Percentiles rank a stretch among this genome's conserved stretches.
These are phyloP conservation scores for Drosophila ambigua DNA, from an alignment of 1,140 invertebrate genomes.

Conservation along the genomic window DNA sequence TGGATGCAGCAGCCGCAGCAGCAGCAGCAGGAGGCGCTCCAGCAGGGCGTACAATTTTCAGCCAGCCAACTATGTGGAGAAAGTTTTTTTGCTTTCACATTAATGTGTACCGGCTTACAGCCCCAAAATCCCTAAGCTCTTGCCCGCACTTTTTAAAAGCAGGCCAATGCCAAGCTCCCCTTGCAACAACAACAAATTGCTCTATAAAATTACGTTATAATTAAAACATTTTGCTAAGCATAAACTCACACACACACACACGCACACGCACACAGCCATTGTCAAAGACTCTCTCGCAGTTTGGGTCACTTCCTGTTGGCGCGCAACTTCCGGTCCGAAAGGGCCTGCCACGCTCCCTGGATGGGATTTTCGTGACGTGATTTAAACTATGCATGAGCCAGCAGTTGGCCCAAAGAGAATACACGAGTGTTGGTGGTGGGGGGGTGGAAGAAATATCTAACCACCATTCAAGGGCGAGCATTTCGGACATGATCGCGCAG, in stretches of 20 bases:
- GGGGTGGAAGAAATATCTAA: too few relatives aligned
- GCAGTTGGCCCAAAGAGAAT: constrained; percentile 17
- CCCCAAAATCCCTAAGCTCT: neutral
- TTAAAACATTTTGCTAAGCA: constrained; percentile 75
- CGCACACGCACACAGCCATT: constrained; percentile 24
- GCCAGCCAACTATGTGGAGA: neutral
- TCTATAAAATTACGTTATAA: constrained; percentile 69
- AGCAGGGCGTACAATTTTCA: neutral
- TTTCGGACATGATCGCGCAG: too few relatives aligned
- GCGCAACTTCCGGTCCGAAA: constrained; percentile 56
- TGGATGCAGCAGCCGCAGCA: too few relatives aligned
- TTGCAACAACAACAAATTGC: constrained; percentile 57
- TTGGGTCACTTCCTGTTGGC: constrained; percentile 67
- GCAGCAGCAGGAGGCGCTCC: neutral
- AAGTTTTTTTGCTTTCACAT: constrained; percentile 59
- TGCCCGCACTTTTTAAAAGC: too few relatives aligned
- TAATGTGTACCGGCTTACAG: constrained; percentile 29
- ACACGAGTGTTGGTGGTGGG: neutral
- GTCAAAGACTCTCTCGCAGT: constrained; percentile 17
- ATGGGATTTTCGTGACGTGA: constrained; percentile 48
- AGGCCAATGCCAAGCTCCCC: constrained; percentile 1
- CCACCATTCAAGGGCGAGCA: too few relatives aligned
- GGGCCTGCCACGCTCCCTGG: neutral
- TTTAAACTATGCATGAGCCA: constrained; percentile 44
- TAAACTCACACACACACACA: constrained; percentile 11